A percentile compares a stretch with the other conserved stretches of the same genome.
These are phyloP conservation scores for Dreissena polymorpha DNA, from an alignment of 1,140 invertebrate species.

Conservation along the genomic window DNA sequence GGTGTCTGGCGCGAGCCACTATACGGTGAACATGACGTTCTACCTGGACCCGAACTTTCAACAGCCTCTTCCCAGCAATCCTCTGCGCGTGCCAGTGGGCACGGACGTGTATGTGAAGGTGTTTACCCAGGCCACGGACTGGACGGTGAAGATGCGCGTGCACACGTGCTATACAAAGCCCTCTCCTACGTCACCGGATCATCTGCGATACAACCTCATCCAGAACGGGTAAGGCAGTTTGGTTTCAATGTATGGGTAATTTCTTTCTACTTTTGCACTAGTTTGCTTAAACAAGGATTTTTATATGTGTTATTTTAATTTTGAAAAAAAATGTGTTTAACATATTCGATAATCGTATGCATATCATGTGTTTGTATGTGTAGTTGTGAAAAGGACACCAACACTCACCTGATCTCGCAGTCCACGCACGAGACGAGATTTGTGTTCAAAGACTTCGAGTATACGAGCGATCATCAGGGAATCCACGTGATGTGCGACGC, in stretches of 20 bases:
- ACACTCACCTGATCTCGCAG: constrained; percentile 50
- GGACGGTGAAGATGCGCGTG: constrained; percentile 46
- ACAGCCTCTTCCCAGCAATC: constrained; percentile 6
- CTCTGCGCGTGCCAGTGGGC: constrained; percentile 36
- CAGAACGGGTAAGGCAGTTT: constrained; percentile 44
- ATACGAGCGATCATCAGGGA: constrained; percentile 33
- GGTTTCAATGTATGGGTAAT: neutral
- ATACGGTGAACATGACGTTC: constrained; percentile 33
- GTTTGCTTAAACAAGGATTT: neutral
- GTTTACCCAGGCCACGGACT: constrained; percentile 29
- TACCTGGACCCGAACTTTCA: constrained; percentile 37
- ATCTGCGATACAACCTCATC: constrained; percentile 47
- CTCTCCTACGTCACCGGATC: neutral
- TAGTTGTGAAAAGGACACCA: constrained; percentile 46
- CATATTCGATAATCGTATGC: neutral
- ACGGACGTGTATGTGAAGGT: constrained; percentile 53
- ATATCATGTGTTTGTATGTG: neutral
- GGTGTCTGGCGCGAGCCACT: constrained; percentile 11
- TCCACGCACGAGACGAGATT: constrained; percentile 58
- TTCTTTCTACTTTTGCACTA: neutral
- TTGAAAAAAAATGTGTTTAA: neutral
- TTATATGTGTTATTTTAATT: neutral
- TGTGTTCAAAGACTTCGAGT: constrained; percentile 57
- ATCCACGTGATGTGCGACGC: constrained; percentile 53
- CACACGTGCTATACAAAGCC: constrained; percentile 45